Conservation (phyloP, 2,888 invertebrate species). For the Drosophila colorata region DNA sequence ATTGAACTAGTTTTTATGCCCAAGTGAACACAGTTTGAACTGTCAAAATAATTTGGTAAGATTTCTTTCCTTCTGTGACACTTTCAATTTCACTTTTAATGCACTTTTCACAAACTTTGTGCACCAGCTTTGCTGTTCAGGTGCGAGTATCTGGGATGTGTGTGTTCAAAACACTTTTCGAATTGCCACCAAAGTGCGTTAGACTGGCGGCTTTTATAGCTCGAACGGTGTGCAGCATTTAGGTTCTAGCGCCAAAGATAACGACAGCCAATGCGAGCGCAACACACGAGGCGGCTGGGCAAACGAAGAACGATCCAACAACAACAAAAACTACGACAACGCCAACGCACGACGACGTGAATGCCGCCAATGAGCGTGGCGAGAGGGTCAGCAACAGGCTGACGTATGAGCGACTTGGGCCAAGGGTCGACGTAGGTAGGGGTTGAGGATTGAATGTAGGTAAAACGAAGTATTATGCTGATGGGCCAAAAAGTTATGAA, state of each 20-base stretch:
- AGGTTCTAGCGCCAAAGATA: slow-evolving; percentile 55
- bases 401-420: not conserved
- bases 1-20: slow-evolving; percentile 25
- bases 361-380: slow-evolving; percentile 64
- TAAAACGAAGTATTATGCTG: too few species aligned
- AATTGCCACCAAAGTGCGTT: slow-evolving; percentile 73
- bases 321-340: slow-evolving; percentile 12
- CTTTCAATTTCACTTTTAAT: slow-evolving; percentile 32
- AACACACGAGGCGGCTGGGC: slow-evolving; percentile 28
- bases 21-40: slow-evolving; percentile 21
- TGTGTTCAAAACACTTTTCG: slow-evolving; percentile 57
- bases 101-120: slow-evolving; percentile 43
- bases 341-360: slow-evolving; percentile 62
- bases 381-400: slow-evolving; percentile 66
- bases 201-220: slow-evolving; percentile 81
- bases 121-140: slow-evolving; percentile 32
- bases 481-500: not conserved
- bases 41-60: slow-evolving; percentile 8
- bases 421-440: not conserved
- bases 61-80: slow-evolving; percentile 18
- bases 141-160: slow-evolving; percentile 23
- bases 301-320: slow-evolving; percentile 44
- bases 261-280: slow-evolving; percentile 68
- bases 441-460: not conserved
- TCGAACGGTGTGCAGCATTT: slow-evolving; percentile 38